Base-by-base conservation (phyloP, 1,140 invertebrate species). In the Leucophenga varia region DNA sequence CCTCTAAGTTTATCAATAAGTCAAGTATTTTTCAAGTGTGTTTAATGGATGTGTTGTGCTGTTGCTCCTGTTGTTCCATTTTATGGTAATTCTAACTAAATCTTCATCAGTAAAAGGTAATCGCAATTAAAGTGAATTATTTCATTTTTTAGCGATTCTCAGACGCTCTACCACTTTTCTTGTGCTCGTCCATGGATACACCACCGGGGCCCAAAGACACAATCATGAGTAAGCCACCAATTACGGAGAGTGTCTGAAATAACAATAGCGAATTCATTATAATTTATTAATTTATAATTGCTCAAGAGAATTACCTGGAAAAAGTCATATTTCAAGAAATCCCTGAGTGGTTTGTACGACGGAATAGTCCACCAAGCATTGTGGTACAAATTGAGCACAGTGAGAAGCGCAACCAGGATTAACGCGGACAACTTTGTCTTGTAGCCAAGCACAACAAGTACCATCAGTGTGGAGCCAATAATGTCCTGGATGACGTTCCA, bases 291-390 rank as follows among this genome's bases (percentile, higher is more conserved):
- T 3, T 1, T 3, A 36, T 8, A n/a, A n/a, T 21, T 32, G 9
- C 17, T 16, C 8, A 14, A 44, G 12, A 8, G 0, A 39, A 63
- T 79, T 78, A 93, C 91, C 85, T 95, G 91, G 88, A 99, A 99
- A 82, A 99, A 99, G 79, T 99, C 97, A 73, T 99, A 99, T 84
- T 99, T 99, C 35, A 99, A 86, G 80, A 99, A 99, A 79, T 99
- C 97, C 74, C 96, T 84, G 55, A 98, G 87, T 13, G 95, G 93
- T 70, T 93, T 94, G 76, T 97, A 90, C 6, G 88, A 82, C 3
- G 95, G 94, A 73, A 98, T 89, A 48, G 84, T 86, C 97, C 97
- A 99, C 90, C 92, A 99, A 34, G 92, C 91, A 76, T 99, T 99
- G 74, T 97, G 90, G 75, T 97, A 99, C 57, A 98, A 83, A 78